Evolutionary conservation across 2,888 invertebrate species (phyloP), one percentile per base, ranked within the genome.

Genomic region (Leptinotarsa tumamoca): DNA sequence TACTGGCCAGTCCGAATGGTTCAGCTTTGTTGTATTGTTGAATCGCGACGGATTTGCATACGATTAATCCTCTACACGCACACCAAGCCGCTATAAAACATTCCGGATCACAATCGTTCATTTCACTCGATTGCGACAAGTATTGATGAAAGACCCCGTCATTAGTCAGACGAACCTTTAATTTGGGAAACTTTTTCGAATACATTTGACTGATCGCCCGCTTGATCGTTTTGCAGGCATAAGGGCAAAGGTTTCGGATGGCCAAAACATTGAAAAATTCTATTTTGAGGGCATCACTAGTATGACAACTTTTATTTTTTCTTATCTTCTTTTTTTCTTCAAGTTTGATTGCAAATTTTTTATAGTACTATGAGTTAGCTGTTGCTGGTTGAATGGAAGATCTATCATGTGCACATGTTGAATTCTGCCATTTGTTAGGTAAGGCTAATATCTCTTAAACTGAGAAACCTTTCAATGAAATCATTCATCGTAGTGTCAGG

Each of bases 51-150:
- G 79, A 86, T 86, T 86, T 86, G 84, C 86, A 86, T 86, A 84
- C 85, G 86, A 86, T 86, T 86, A 86, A 86, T 86, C 82, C 82
- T 75, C 78, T 78, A 79, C 80, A 82, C 76, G 81, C 85, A 86
- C 84, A 86, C 86, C 81, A 85, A 81, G 80, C 82, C 76, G 82
- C 83, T 79, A 84, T 84, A 84, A 84, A 84, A 82, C 82, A 83
- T 79, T 82, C 79, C 78, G 82, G 84, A 83, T 84, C 83, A 83
- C 84, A 83, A 83, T 84, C 82, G 81, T 83, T 84, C 84, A 84
- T 84, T 84, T 82, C 78, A 78, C 78, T 80, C 83, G 83, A 83
- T 83, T 83, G 83, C 80, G 83, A 84, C 84, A 81, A 82, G 83
- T 83, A 83, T 83, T 82, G 82, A 83, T 83, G 83, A 77, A 67